Evolutionary conservation across 1,140 invertebrate species (phyloP).

Genomic region (Adoxophyes honmai): DNA sequence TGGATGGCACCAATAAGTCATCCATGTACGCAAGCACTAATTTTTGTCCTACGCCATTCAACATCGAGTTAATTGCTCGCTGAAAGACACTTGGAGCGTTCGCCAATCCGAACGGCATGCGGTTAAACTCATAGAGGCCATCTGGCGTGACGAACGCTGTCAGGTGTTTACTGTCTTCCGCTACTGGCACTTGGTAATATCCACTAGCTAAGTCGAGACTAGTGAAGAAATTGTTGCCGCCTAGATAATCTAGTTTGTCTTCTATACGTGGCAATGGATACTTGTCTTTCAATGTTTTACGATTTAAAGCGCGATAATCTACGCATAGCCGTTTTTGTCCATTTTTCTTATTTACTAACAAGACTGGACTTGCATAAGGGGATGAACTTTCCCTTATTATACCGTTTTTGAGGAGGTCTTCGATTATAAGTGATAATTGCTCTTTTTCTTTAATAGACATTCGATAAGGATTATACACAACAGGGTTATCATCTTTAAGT

Average conservation of each 20-base stretch:
- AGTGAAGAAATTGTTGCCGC: background rate
- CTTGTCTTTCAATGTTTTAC: background rate
- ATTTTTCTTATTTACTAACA: background rate
- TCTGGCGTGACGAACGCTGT: too few species aligned
- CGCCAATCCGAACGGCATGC: conserved; percentile 5
- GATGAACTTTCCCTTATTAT: background rate
- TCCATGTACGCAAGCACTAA: conserved; percentile 17
- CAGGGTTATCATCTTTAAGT: background rate
- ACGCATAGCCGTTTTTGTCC: background rate
- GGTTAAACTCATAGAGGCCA: background rate
- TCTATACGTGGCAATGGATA: background rate
- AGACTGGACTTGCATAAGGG: background rate
- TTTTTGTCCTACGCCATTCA: conserved; percentile 18
- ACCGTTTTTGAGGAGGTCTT: background rate
- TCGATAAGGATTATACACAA: conserved; percentile 7
- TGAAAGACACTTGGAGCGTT: conserved; percentile 18
- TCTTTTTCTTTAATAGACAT: conserved; percentile 1
- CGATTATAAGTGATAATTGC: conserved; percentile 3
- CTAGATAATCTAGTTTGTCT: background rate
- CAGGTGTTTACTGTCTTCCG: conserved; percentile 3
- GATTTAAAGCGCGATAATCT: background rate
- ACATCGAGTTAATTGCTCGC: conserved; percentile 11
- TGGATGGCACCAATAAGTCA: conserved; percentile 3
- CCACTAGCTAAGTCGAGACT: conserved; percentile 10
- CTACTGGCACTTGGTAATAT: conserved; percentile 19